Evolutionary conservation across 2,113 vertebrate species (phyloP), one percentile per base, ranked within the genome.

Genomic region (Lathamus discolor): DNA sequence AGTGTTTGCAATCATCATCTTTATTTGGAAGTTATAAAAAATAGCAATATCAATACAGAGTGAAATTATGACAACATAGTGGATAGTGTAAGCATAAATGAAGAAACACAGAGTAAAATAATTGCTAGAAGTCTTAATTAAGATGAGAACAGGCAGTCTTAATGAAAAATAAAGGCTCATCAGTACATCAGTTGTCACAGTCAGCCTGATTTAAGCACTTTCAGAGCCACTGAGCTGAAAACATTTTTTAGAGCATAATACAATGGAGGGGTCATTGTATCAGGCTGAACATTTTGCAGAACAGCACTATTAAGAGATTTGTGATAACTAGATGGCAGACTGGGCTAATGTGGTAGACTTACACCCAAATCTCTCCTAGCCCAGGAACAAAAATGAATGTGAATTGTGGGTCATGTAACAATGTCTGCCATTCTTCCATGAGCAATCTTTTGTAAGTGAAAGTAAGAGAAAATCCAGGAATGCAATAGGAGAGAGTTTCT

Each of bases 211-310:
- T 83, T 74, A 93, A 92, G 68, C 83, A 88, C 85, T 94, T 96
- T 93, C 90, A 92, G 80, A 91, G 88, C 68, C 90, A 86, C 31
- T 90, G 95, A 95, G 64, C 90, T 95, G 95, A 93, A 93, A 97
- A 96, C 39, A 90, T 89, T 96, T 96, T 96, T 83, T 68, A 86
- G 72, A 86, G 72, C 82, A 23, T 48, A 49, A 20, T 64, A 94
- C 93, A 97, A 94, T 92, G 79, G 79, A 81, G 73, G 70, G 90
- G 79, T 89, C 79, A 80, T 90, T 93, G 84, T 86, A 86, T 93
- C 63, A 70, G 93, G 19, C 54, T 13, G 78, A 91, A 86, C 63
- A 77, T 96, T 95, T 94, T 96, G 92, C 95, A 90, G 84, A 95
- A 24, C 88, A 94, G 93, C 82, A 72, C 59, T 90, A 11, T 77